phyloP scores from a whole-genome alignment of 1,140 invertebrate species.

The Drosophila tani region DNA sequence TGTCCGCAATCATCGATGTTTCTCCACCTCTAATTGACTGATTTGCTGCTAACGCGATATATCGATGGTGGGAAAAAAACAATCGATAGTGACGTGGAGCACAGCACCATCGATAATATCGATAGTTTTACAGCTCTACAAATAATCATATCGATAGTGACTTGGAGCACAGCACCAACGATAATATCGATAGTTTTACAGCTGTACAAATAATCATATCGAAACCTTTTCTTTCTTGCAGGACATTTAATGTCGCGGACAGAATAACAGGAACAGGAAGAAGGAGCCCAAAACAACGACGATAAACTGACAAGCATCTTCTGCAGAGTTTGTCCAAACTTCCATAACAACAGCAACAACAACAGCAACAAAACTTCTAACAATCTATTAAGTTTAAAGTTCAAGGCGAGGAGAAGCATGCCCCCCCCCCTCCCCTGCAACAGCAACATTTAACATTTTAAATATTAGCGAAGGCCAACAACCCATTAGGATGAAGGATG shows the following conservation, averaged over 20 bases:
- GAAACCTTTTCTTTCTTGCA: constrained; percentile 14
- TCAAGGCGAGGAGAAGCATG: constrained; percentile 49
- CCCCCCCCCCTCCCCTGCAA: constrained; percentile 39
- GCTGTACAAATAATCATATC: background rate
- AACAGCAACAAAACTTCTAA: constrained; percentile 66
- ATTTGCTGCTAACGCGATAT: too few relatives aligned
- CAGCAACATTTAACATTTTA: constrained; percentile 78
- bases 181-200: too few relatives aligned
- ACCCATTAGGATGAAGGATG: constrained; percentile 35
- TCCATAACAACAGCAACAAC: constrained; percentile 58
- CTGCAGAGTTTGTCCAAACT: constrained; percentile 67
- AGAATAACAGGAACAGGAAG: constrained; percentile 17
- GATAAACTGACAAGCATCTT: constrained; percentile 58
- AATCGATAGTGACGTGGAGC: too few relatives aligned
- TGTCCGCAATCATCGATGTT: too few relatives aligned
- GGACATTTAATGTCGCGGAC: constrained; percentile 82
- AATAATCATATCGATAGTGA: too few relatives aligned
- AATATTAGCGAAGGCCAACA: constrained; percentile 61
- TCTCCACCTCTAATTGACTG: too few relatives aligned
- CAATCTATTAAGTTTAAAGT: constrained; percentile 82
- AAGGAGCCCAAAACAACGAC: constrained; percentile 72
- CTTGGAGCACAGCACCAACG: too few relatives aligned
- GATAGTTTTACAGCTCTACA: too few relatives aligned
- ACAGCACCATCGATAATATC: too few relatives aligned
- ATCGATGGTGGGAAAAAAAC: too few relatives aligned